These are phyloP conservation scores for Meteorus sp. DNA, from an alignment of 1,140 invertebrate species.

Conservation along the genomic window DNA sequence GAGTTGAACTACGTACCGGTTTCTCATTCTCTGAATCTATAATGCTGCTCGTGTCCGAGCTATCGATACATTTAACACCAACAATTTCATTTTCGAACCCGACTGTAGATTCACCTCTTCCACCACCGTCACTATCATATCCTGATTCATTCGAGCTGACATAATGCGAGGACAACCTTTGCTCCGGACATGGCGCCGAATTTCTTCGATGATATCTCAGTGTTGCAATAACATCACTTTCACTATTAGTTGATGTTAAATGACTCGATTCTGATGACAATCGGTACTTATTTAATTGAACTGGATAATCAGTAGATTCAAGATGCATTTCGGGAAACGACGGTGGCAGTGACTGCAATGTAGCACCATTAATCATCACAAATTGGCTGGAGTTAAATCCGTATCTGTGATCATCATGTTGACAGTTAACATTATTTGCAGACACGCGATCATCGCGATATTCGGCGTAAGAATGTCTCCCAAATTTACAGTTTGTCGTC, in stretches of 20 bases:
- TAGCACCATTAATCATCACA: slow-evolving; percentile 44
- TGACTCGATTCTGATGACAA: no score
- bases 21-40: slow-evolving; percentile 54
- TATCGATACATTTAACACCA: slow-evolving; percentile 48
- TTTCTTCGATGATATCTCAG: slow-evolving; percentile 48
- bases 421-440: slow-evolving; percentile 29
- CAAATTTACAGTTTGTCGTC: slow-evolving; percentile 29
- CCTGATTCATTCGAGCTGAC: slow-evolving; percentile 82
- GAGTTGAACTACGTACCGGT: slow-evolving; percentile 46
- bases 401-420: slow-evolving; percentile 48
- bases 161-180: slow-evolving; percentile 62
- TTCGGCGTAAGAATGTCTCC: slow-evolving; percentile 45
- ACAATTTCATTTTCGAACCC: slow-evolving; percentile 48
- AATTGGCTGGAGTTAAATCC: slow-evolving; percentile 41
- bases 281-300: slow-evolving; percentile 33
- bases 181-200: slow-evolving; percentile 49
- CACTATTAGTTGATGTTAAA: slow-evolving; percentile 32
- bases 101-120: slow-evolving; percentile 45
- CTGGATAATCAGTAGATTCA: slow-evolving; percentile 12
- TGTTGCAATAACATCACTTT: slow-evolving; percentile 42
- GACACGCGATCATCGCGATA: slow-evolving; percentile 30
- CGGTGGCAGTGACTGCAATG: slow-evolving; percentile 11
- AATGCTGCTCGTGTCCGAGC: slow-evolving; percentile 53
- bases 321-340: background rate
- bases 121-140: slow-evolving; percentile 76